Percentiles rank a stretch among this genome's conserved stretches.
These are phyloP conservation scores for Squalus acanthias DNA, from an alignment of 2,797 vertebrate genomes.

Conservation along the genomic window DNA sequence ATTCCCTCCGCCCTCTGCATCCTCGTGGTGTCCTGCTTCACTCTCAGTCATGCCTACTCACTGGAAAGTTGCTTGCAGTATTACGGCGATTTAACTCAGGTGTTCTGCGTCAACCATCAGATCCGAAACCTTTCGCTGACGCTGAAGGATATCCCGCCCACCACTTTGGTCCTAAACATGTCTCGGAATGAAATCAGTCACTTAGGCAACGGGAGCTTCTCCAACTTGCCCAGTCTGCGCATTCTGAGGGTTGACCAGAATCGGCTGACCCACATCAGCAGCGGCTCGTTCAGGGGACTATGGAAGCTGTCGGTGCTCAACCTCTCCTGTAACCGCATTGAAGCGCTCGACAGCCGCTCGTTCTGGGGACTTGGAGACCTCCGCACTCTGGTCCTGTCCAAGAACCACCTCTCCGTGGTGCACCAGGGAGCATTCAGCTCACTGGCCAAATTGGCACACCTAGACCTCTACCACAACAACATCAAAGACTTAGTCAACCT, in stretches of 20 bases:
- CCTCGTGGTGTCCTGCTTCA: too few species aligned
- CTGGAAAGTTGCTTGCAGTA: too few species aligned
- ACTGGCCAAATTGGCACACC: constrained; percentile 37
- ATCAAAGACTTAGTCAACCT: constrained; percentile 39
- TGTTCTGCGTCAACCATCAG: too few species aligned
- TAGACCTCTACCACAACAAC: constrained; percentile 42
- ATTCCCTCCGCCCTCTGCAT: too few species aligned
- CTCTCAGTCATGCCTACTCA: too few species aligned
- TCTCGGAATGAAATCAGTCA: constrained; percentile 41
- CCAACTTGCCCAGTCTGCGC: constrained; percentile 40
- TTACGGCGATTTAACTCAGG: too few species aligned
- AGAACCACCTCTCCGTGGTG: constrained; percentile 41
- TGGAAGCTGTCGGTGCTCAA: constrained; percentile 42
- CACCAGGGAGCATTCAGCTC: background rate
- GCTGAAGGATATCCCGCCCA: constrained; percentile 38
- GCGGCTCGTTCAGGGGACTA: constrained; percentile 40
- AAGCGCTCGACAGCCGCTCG: constrained; percentile 27
- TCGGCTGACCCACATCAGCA: constrained; percentile 35
- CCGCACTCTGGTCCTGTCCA: constrained; percentile 36
- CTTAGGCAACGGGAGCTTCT: constrained; percentile 39
- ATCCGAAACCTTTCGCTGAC: too few species aligned
- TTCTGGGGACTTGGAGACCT: constrained; percentile 40
- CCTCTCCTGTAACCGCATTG: constrained; percentile 43
- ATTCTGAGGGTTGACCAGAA: constrained; percentile 44
- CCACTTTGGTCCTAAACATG: constrained; percentile 42